These are phyloP conservation scores for Leiothrix lutea DNA, from an alignment of 2,113 vertebrate species.

Conservation along the genomic window DNA sequence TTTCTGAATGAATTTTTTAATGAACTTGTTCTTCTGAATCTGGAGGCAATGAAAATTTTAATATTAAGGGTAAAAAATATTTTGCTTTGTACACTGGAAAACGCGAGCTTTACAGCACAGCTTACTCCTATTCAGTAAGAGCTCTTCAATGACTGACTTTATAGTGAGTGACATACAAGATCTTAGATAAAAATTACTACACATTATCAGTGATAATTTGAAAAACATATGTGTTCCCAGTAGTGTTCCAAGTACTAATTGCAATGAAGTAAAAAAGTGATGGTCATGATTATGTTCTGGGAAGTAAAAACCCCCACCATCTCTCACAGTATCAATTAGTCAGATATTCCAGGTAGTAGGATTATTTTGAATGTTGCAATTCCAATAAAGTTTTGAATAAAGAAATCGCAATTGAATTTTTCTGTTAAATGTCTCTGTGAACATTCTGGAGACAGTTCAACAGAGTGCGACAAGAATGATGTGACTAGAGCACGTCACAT, in stretches of 20 bases:
- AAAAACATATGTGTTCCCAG: background rate
- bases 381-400: background rate
- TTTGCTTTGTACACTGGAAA: background rate
- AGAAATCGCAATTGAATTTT: background rate
- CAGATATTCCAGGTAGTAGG: background rate
- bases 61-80: background rate
- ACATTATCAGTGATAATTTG: background rate
- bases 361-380: background rate
- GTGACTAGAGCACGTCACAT: no score
- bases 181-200: background rate
- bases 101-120: background rate
- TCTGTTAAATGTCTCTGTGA: background rate
- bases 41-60: background rate
- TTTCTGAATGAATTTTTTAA: background rate
- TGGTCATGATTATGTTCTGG: background rate
- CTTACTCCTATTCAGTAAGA: background rate
- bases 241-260: background rate
- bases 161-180: background rate
- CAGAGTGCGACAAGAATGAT: no score
- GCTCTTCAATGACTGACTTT: background rate
- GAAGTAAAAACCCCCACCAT: background rate
- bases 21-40: background rate
- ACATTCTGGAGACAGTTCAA: background rate
- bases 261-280: background rate
- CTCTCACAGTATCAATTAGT: background rate